Evolutionary conservation across 37 sponge, comb jelly and placozoan species (phyloP).

Genomic region (Aplysina aerophoba): DNA sequence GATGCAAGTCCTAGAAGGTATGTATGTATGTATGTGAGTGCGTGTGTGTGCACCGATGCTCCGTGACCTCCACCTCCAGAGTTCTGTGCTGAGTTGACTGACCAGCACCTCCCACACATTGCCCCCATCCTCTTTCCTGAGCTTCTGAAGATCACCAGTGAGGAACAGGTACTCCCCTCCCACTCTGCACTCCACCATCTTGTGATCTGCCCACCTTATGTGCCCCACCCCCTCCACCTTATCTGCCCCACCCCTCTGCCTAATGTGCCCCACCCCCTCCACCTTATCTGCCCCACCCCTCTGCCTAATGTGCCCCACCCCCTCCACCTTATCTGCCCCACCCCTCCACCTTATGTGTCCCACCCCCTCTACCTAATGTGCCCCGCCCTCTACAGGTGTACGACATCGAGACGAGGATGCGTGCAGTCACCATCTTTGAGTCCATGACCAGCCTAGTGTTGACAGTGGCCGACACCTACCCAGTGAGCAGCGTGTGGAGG

Average conservation of each 20-base stretch:
- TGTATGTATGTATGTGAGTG: conserved; percentile 12
- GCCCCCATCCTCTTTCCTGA: conserved; percentile 56
- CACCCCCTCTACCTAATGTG: background rate
- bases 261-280: background rate
- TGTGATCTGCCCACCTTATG: background rate
- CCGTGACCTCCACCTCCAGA: conserved; percentile 29
- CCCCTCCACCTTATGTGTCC: background rate
- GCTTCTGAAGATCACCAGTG: conserved; percentile 54
- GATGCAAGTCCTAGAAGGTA: conserved; percentile 77
- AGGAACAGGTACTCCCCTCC: conserved; percentile 28
- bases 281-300: conserved; percentile 16
- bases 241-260: background rate
- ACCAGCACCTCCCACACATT: conserved; percentile 57
- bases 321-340: conserved; percentile 6
- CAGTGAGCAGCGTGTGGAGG: conserved; percentile 39
- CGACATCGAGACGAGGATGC: conserved; percentile 46
- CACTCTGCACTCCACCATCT: no score
- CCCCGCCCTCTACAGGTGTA: conserved; percentile 45
- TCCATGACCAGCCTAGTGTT: conserved; percentile 45
- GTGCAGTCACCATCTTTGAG: conserved; percentile 65
- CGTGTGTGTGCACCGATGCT: background rate
- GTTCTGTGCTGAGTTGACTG: conserved; percentile 65
- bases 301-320: background rate
- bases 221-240: conserved; percentile 2
- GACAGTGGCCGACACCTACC: conserved; percentile 33